Percentiles rank a stretch among this genome's conserved stretches.
These are phyloP conservation scores for Pasiphila rectangulata DNA, from an alignment of 2,888 invertebrate genomes.

Conservation along the genomic window DNA sequence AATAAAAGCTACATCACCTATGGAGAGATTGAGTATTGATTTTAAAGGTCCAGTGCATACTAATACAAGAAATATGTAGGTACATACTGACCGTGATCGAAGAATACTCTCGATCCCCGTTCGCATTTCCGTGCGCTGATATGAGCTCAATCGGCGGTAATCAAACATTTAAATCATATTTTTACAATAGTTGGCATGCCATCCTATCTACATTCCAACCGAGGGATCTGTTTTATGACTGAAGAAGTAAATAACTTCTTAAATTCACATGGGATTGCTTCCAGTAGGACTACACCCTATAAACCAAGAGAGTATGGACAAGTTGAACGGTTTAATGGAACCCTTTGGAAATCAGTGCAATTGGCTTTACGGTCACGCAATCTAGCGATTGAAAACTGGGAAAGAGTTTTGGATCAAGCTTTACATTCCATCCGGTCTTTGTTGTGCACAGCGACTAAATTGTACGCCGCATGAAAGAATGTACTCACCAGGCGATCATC, in stretches of 20 bases:
- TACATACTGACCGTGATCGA: not conserved
- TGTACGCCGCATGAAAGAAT: not conserved
- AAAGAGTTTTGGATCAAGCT: too few species aligned
- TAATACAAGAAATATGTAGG: not conserved
- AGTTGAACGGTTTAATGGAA: too few species aligned
- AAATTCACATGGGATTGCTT: not conserved
- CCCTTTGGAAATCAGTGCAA: too few species aligned
- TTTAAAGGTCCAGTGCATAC: not conserved
- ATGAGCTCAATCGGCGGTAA: not conserved
- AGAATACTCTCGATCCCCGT: not conserved
- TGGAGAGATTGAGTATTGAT: not conserved
- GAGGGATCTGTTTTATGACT: not conserved
- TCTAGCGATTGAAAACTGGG: too few species aligned
- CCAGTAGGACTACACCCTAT: too few species aligned
- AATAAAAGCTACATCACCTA: not conserved
- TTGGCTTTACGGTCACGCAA: too few species aligned
- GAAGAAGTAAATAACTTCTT: not conserved
- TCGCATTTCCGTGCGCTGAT: not conserved
- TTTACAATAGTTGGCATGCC: too few species aligned
- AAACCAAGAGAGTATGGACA: too few species aligned
- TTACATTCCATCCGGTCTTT: not conserved
- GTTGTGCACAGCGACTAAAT: not conserved
- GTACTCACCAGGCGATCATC: not conserved
- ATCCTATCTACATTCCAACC: not conserved
- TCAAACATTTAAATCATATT: not conserved